A percentile compares a stretch with the other conserved stretches of the same genome.
Conservation (phyloP, 2,888 invertebrate species). For the Leptodirus hochenwartii region DNA sequence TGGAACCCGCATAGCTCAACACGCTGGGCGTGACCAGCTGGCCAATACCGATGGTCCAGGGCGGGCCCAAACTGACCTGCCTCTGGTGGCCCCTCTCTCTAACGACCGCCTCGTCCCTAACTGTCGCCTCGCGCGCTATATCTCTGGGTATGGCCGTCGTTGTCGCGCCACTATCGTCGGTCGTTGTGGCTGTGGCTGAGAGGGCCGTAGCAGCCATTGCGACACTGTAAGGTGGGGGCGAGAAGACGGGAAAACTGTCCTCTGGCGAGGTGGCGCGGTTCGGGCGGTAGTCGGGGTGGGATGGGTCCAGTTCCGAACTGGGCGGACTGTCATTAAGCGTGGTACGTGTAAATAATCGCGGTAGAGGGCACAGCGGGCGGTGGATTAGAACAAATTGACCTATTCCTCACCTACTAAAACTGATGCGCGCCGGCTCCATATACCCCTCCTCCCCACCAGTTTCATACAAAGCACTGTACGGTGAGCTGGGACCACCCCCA, state of each 20-base stretch:
- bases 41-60: conserved; percentile 30
- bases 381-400: too few relatives aligned
- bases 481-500: neutral
- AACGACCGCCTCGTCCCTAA: conserved; percentile 7
- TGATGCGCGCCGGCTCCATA: conserved; percentile 66
- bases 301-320: conserved; percentile 48
- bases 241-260: conserved; percentile 72
- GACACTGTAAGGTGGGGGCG: conserved; percentile 52
- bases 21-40: conserved; percentile 35
- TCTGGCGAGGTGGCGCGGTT: conserved; percentile 47
- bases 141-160: too few relatives aligned
- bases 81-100: conserved; percentile 17
- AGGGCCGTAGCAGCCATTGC: too few relatives aligned
- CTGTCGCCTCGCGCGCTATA: conserved; percentile 7
- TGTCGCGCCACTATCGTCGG: conserved; percentile 14
- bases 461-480: conserved; percentile 15
- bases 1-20: conserved; percentile 59
- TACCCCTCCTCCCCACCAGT: conserved; percentile 70
- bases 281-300: neutral
- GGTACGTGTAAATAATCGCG: too few relatives aligned
- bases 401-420: too few relatives aligned
- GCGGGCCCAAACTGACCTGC: conserved; percentile 31
- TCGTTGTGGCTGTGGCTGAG: too few relatives aligned
- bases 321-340: too few relatives aligned
- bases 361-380: too few relatives aligned